Conservation (phyloP, 2,797 vertebrate species). For the Intellagama lesueurii region DNA sequence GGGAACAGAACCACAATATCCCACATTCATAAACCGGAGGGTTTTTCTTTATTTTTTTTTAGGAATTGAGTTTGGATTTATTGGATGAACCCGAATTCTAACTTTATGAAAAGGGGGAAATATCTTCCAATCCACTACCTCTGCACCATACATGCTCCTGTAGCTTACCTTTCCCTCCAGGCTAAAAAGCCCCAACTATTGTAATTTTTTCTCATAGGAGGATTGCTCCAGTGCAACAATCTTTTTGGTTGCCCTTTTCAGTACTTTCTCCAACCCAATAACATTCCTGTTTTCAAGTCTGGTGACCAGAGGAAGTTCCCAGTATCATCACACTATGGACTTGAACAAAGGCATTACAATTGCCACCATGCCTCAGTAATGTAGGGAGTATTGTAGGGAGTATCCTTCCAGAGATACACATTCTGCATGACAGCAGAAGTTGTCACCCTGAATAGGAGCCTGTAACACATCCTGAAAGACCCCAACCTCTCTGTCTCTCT, state of each 20-base stretch:
- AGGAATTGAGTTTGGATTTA: background rate
- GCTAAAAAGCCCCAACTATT: no score
- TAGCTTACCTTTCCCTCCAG: background rate
- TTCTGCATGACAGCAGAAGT: background rate
- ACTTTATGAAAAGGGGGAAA: background rate
- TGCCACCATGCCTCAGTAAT: no score
- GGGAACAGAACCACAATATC: no score
- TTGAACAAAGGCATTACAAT: background rate
- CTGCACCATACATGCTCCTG: background rate
- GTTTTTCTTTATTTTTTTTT: background rate
- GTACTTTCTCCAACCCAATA: background rate
- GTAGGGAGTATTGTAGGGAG: background rate
- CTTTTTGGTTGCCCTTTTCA: background rate
- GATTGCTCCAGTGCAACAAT: background rate
- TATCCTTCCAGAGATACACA: background rate
- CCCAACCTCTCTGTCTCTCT: background rate
- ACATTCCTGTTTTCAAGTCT: background rate
- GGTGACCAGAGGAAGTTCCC: background rate
- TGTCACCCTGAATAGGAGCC: background rate
- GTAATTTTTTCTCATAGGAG: background rate
- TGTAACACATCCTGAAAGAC: background rate
- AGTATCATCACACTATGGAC: background rate
- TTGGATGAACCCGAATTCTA: background rate
- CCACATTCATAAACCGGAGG: no score
- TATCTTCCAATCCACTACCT: background rate